Evolutionary conservation across 1,140 invertebrate species (phyloP), one percentile per base, ranked within the genome.

Genomic region (Popillia japonica): DNA sequence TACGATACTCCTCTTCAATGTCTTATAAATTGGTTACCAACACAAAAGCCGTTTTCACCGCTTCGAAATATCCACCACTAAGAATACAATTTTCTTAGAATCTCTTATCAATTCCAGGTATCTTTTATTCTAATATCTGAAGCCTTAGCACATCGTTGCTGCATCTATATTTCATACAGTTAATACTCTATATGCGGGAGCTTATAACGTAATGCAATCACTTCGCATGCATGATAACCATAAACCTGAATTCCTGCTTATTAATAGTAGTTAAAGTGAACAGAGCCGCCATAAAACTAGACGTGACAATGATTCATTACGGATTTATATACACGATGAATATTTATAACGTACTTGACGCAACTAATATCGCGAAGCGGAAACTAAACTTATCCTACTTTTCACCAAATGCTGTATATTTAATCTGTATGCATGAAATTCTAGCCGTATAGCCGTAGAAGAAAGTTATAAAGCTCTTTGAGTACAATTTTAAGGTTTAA

Each of bases 221-320:
- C 7, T 34, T 27, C 10, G 61, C 61, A 34, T 68, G 61, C 61
- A 8, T 34, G 61, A 27, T 27, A 34, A 34, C 61, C 8, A 27
- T 68, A 68, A 68, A 68, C 61, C 1, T 10, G 23, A 68, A 23
- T 23, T 68, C 27, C 11, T 22, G 61, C 61, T 68, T 68, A 68
- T 23, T 68, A 68, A 68, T 68, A 68, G 0, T 68, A 68, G 11
- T 7, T 48, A 17, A 48, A 14, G 44, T 48, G 44, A 48, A 48
- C 6, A 22, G n/a, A 22, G 61, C 22, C 20, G 22, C 61, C 61
- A 23, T 68, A 68, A 68, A 68, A 68, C 61, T 23, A 68, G 59
- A 61, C n/a, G n/a, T 61, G 59, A 61, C 59, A 61, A 61, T 61
- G 59, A 61, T 61, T 61, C 59, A 61, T 61, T 61, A 61, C 7